Conservation (phyloP, 2,797 vertebrate genomes). For the Heteromormyrus szaboi region DNA sequence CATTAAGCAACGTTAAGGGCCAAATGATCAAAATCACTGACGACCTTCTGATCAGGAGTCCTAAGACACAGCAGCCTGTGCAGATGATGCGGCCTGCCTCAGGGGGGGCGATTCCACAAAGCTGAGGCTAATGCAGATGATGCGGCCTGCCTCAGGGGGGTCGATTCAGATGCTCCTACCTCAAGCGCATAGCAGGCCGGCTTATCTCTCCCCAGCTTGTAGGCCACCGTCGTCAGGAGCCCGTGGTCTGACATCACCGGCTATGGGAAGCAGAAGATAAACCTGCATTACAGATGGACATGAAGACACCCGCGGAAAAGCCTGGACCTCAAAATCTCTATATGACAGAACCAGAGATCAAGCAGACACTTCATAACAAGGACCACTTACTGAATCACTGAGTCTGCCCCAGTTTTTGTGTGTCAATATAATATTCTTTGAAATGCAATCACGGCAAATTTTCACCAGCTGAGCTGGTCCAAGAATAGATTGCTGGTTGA, state of each 20-base stretch:
- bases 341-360: not conserved
- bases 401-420: not conserved
- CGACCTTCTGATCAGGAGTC: not conserved
- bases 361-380: not conserved
- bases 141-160: not conserved
- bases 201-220: slow-evolving; percentile 90
- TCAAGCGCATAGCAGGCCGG: slow-evolving; percentile 89
- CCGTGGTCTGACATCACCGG: slow-evolving; percentile 95
- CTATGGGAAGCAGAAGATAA: slow-evolving; percentile 49
- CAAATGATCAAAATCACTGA: not conserved
- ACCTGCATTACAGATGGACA: not conserved
- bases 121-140: not conserved
- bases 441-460: not conserved
- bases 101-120: not conserved
- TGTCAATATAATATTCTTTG: not conserved
- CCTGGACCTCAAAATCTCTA: not conserved
- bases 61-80: not conserved
- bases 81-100: not conserved
- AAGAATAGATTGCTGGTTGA: not conserved
- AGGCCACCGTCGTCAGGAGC: slow-evolving; percentile 90
- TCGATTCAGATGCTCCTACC: slow-evolving; percentile 51
- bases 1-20: not conserved
- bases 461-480: not conserved
- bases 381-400: not conserved
- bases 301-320: not conserved